Percentiles rank a stretch among this genome's conserved stretches.
These are phyloP conservation scores for Syrrhaptes paradoxus DNA, from an alignment of 2,113 vertebrate species.

Conservation along the genomic window DNA sequence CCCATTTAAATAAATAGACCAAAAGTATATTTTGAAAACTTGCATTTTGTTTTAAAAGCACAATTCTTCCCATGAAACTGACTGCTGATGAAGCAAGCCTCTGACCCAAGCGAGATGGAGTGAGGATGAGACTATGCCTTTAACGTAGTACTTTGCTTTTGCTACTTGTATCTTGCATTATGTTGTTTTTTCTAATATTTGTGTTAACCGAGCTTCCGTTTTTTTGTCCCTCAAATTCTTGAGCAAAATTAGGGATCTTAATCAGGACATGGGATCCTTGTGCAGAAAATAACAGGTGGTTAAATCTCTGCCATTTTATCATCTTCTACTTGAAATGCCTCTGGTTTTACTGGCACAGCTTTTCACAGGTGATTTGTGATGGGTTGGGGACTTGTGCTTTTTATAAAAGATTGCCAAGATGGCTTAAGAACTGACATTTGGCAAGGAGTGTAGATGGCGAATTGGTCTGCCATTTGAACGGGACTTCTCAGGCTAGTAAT, in stretches of 20 bases:
- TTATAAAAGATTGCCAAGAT: background rate
- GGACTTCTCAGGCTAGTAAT: background rate
- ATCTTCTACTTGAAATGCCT: background rate
- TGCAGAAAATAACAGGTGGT: background rate
- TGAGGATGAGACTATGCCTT: background rate
- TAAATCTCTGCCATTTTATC: background rate
- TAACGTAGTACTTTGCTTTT: background rate
- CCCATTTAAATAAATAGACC: background rate
- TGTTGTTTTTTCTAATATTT: background rate
- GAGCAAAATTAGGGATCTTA: background rate
- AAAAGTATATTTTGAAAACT: background rate
- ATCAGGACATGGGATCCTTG: background rate
- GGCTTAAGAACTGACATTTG: background rate
- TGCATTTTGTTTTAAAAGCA: conserved; percentile 13
- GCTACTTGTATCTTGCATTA: background rate
- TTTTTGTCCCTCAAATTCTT: background rate
- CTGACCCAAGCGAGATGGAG: background rate
- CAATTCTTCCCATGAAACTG: background rate
- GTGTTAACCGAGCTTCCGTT: background rate
- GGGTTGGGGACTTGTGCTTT: background rate
- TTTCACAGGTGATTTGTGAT: background rate
- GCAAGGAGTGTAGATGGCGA: background rate
- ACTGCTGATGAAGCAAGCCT: background rate
- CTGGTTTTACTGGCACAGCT: background rate
- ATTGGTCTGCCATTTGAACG: background rate